Base-by-base conservation (phyloP, 1,140 invertebrate genomes). In the Bombus vancouverensis region DNA sequence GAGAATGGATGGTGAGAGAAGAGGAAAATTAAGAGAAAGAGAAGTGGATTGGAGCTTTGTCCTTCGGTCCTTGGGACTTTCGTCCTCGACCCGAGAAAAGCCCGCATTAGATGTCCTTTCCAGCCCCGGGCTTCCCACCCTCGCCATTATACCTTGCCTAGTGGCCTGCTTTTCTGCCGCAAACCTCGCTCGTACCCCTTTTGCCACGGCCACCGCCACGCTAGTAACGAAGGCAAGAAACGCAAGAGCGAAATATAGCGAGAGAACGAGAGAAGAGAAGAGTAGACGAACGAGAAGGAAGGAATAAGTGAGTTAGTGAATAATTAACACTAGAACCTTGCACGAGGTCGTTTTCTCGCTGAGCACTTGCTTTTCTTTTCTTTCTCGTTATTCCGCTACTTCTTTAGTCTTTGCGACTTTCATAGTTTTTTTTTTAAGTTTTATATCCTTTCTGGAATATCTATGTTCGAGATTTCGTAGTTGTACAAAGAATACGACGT, bases 31-130 rank as follows among this genome's bases (percentile, higher is more conserved):
- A 28, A 65, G 73, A 39, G 80, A 25, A 68, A 73, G 62, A 42
- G 15, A 34, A 66, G 32, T 34, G 28, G 59, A 62, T 53, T 22
- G 47, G 18, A 10, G 10, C 59, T 62, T 66, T 71, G 84, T 85
- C 84, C 84, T 85, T 81, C 71, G 28, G 32, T 74, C 59, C 78
- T 53, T 59, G 62, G 34, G 28, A 66, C 81, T 85, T 53, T 81
- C 84, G 79, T 81, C 84, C 84, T 81, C 84, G 84, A 85, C 77
- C 84, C 79, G 59, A 73, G 59, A 79, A 74, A 86, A 82, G 53
- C 42, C 80, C 71, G 71, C 84, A 85, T 85, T 74, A 81, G 59
- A 80, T 74, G 85, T 86, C 80, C 80, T 53, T 71, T 70, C 53
- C 73, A 62, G 47, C 62, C 59, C 59, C 71, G 9, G 10, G 32